phyloP scores from a whole-genome alignment of 2,888 invertebrate genomes.

The Spisula subtruncata region DNA sequence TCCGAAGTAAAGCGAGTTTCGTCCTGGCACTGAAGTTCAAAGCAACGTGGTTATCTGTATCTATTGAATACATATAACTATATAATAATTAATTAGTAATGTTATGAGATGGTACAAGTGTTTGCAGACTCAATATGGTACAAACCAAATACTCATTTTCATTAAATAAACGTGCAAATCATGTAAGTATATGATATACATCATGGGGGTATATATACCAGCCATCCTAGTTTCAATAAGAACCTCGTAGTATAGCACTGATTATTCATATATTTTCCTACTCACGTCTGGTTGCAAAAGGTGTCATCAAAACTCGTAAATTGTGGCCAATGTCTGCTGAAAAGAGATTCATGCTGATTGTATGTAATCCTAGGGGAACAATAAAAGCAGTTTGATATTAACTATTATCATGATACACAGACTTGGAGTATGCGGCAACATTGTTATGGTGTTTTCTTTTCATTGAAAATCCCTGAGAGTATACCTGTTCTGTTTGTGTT shows the following conservation, averaged over 20 bases:
- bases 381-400: neutral
- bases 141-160: too few relatives aligned
- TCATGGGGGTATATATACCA: neutral
- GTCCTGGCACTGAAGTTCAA: too few relatives aligned
- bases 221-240: neutral
- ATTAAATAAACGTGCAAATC: too few relatives aligned
- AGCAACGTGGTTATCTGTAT: too few relatives aligned
- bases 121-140: too few relatives aligned
- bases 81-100: too few relatives aligned
- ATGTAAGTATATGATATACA: neutral
- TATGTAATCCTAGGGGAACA: neutral
- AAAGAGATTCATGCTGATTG: neutral
- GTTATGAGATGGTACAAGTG: too few relatives aligned
- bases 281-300: neutral
- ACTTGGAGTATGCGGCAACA: neutral
- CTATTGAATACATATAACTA: too few relatives aligned
- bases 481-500: too few relatives aligned
- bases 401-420: neutral
- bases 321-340: neutral
- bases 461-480: too few relatives aligned
- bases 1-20: too few relatives aligned
- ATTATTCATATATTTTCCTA: neutral
- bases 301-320: neutral
- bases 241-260: neutral
- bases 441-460: too few relatives aligned